Percentiles rank a stretch among this genome's conserved stretches.
Conservation (phyloP, 1,140 invertebrate genomes). For the Pantala flavescens region DNA sequence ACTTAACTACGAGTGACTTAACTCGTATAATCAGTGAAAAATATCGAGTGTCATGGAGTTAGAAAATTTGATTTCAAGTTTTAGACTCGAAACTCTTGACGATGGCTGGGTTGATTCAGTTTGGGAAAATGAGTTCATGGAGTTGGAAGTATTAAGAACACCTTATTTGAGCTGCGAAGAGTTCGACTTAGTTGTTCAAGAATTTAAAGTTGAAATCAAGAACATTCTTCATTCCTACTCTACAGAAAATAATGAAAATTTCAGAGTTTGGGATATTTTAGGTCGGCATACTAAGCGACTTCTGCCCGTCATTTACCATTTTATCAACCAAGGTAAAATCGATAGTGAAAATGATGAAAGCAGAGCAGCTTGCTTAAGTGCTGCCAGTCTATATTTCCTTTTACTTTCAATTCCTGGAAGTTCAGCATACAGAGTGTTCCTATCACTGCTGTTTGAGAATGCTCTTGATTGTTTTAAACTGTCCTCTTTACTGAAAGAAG, state of each 20-base stretch:
- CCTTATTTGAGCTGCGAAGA: constrained; percentile 30
- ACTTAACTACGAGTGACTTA: no score
- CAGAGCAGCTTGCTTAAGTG: constrained; percentile 33
- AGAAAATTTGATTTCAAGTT: constrained; percentile 30
- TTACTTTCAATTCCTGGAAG: constrained; percentile 43
- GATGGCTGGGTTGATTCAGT: constrained; percentile 38
- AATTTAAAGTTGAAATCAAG: neutral
- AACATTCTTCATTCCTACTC: no score
- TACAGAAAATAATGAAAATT: neutral
- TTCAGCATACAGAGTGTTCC: constrained; percentile 45
- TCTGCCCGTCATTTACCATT: constrained; percentile 36
- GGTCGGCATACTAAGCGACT: neutral
- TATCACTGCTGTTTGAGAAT: constrained; percentile 42
- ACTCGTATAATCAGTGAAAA: no score
- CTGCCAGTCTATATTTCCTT: constrained; percentile 38
- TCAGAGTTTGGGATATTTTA: neutral
- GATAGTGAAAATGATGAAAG: constrained; percentile 30
- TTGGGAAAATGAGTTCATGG: constrained; percentile 40
- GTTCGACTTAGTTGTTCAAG: neutral
- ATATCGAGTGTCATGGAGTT: constrained; percentile 26
- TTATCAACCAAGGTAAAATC: constrained; percentile 38
- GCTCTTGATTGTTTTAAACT: constrained; percentile 40
- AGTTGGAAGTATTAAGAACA: constrained; percentile 35
- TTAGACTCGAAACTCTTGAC: constrained; percentile 33
- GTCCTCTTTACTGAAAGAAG: constrained; percentile 26